Conservation (phyloP, 2,888 invertebrate species). For the Pherbina coryleti region DNA sequence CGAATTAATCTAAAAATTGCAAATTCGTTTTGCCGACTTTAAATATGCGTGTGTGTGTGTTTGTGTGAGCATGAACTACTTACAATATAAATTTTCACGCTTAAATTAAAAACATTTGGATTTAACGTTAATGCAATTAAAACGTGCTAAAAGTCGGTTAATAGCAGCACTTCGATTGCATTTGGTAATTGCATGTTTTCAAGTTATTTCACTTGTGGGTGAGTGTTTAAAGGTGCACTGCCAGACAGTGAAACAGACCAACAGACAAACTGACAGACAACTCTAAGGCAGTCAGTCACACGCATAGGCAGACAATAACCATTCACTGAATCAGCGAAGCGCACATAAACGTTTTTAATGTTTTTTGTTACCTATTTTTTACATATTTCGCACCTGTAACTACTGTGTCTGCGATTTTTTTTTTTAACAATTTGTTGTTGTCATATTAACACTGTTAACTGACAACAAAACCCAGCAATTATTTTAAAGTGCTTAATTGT, state of each 20-base stretch:
- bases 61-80: background rate
- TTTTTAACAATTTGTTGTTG: background rate
- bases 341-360: background rate
- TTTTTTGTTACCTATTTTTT: background rate
- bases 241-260: background rate
- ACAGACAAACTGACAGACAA: background rate
- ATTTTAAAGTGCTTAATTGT: too few relatives aligned
- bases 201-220: background rate
- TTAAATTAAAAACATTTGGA: background rate
- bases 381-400: background rate
- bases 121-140: constrained; percentile 24
- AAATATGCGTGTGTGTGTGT: background rate
- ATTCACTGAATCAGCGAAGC: background rate
- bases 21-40: background rate
- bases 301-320: background rate
- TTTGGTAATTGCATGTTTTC: constrained; percentile 6
- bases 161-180: background rate
- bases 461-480: too few relatives aligned
- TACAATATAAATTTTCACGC: background rate
- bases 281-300: too few relatives aligned
- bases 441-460: too few relatives aligned
- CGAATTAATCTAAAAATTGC: background rate
- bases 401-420: background rate
- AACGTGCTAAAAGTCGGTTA: constrained; percentile 25
- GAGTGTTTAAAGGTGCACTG: background rate